Evolutionary conservation across 2,113 vertebrate genomes (phyloP).

Genomic region (Chaenogobius annularis): DNA sequence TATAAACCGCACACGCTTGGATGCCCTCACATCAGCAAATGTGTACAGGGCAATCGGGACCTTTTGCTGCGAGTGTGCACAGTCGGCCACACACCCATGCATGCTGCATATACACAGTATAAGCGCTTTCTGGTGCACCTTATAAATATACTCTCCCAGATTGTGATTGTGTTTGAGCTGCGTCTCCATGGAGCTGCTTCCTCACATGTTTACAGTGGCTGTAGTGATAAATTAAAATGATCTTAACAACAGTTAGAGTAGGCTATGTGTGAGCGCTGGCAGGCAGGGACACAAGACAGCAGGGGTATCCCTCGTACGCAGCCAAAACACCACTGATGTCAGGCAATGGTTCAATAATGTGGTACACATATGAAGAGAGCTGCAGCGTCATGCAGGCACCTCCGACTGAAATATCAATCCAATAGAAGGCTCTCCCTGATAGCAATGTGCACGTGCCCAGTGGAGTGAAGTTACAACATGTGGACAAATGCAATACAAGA

Average conservation of each 20-base stretch:
- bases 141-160: slow-evolving; percentile 80
- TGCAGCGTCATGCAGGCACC: slow-evolving; percentile 34
- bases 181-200: slow-evolving; percentile 81
- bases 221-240: slow-evolving; percentile 81
- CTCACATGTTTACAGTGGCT: slow-evolving; percentile 80
- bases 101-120: slow-evolving; percentile 10
- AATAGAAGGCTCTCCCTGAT: slow-evolving; percentile 1
- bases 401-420: slow-evolving; percentile 20
- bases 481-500: slow-evolving; percentile 24
- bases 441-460: slow-evolving; percentile 4
- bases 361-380: slow-evolving; percentile 1
- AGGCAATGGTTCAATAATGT: slow-evolving; percentile 6
- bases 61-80: slow-evolving; percentile 30
- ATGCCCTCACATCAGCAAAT: slow-evolving; percentile 39
- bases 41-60: slow-evolving; percentile 41
- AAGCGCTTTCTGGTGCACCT: slow-evolving; percentile 54
- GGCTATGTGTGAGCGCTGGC: slow-evolving; percentile 55
- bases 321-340: slow-evolving; percentile 1
- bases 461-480: slow-evolving; percentile 38
- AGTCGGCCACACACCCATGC: slow-evolving; percentile 27
- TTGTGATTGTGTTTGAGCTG: slow-evolving; percentile 83
- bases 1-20: slow-evolving; percentile 52
- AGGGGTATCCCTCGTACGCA: slow-evolving; percentile 39
- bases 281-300: slow-evolving; percentile 43
- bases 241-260: slow-evolving; percentile 79